Evolutionary conservation across 37 sponge, comb jelly and placozoan species (phyloP).

Genomic region (Trichoplax adhaerens): DNA sequence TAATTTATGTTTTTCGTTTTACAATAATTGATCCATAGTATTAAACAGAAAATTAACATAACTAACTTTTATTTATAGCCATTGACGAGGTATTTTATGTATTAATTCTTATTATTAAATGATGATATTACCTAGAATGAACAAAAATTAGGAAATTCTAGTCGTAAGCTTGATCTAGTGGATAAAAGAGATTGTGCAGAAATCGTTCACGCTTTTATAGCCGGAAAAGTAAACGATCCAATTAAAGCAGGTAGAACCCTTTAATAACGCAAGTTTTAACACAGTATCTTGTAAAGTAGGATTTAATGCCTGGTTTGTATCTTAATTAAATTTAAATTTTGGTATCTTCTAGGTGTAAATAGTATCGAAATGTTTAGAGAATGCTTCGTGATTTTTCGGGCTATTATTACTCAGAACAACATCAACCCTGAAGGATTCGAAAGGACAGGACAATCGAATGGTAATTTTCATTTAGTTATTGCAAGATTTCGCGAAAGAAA

Average conservation of each 20-base stretch:
- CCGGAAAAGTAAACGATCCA: conserved; percentile 46
- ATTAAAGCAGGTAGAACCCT: conserved; percentile 29
- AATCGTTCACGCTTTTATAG: conserved; percentile 37
- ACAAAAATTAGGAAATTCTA: background rate
- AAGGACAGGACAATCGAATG: no score
- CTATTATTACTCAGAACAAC: conserved; percentile 3
- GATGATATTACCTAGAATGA: no score
- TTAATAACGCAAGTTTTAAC: background rate
- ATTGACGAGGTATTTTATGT: background rate
- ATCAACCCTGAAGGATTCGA: no score
- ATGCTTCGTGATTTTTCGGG: conserved; percentile 36
- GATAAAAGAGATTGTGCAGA: conserved; percentile 34
- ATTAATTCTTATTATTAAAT: background rate
- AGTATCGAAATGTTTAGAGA: conserved; percentile 30
- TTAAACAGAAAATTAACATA: background rate
- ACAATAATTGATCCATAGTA: background rate
- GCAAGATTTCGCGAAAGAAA: no score
- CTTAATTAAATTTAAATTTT: no score
- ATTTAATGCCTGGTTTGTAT: background rate
- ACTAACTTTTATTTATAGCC: background rate
- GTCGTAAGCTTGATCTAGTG: conserved; percentile 8
- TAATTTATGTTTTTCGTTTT: background rate
- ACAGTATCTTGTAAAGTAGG: background rate
- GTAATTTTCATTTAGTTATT: no score
- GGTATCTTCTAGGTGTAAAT: conserved; percentile 31